A percentile compares a stretch with the other conserved stretches of the same genome.
Evolutionary conservation across 1,140 invertebrate species (phyloP).

Genomic region (Leptinotarsa texana): DNA sequence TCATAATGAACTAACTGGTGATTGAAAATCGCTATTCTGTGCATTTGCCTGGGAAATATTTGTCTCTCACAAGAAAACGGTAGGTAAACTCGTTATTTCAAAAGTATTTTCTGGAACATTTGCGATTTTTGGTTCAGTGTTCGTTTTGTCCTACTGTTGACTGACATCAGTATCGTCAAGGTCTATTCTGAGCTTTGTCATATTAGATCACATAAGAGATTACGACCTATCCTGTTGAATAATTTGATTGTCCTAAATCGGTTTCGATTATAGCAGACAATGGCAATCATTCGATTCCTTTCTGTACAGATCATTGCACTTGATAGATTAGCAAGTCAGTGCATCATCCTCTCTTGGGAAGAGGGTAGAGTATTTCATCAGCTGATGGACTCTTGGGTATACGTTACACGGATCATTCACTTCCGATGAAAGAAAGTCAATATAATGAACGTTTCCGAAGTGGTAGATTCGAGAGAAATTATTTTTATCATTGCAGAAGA

Average conservation of each 20-base stretch:
- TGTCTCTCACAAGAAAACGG: too few relatives aligned
- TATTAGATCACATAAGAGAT: too few relatives aligned
- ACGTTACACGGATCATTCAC: constrained; percentile 19
- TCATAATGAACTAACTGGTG: too few relatives aligned
- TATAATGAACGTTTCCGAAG: not conserved
- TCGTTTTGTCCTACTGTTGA: too few relatives aligned
- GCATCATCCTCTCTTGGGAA: constrained; percentile 22
- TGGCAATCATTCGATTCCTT: not conserved
- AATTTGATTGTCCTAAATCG: not conserved
- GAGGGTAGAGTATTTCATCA: constrained; percentile 35
- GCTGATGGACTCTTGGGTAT: constrained; percentile 39
- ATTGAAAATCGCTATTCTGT: too few relatives aligned
- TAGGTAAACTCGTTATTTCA: too few relatives aligned
- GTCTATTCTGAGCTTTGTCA: too few relatives aligned
- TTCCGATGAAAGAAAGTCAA: not conserved
- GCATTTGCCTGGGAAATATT: too few relatives aligned
- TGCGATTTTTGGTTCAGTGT: too few relatives aligned
- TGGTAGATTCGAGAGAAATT: not conserved
- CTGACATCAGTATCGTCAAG: too few relatives aligned
- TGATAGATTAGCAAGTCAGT: constrained; percentile 38
- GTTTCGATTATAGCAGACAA: not conserved
- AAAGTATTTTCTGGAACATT: too few relatives aligned
- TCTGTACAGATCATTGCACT: constrained; percentile 33
- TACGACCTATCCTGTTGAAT: not conserved
- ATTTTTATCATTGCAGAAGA: too few relatives aligned